Evolutionary conservation across 2,113 vertebrate genomes (phyloP), one percentile per base, ranked within the genome.

Genomic region (Oreotrochilus melanogaster): DNA sequence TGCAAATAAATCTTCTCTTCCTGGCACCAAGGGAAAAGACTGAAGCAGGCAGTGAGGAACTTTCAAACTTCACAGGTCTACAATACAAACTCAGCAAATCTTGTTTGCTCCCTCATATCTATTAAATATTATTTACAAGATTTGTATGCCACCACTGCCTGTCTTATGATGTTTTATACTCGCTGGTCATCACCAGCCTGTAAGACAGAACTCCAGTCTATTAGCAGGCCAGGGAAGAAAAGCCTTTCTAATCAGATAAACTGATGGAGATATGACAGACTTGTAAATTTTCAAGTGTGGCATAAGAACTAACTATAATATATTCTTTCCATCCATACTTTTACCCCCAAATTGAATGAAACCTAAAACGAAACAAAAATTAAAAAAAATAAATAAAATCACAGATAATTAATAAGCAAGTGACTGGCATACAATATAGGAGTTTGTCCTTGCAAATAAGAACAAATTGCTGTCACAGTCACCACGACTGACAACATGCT

Each of bases 51-150:
- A 85, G 24, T 6, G 14, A 69, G 58, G 17, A 93, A 27, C 73
- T 54, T 87, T 65, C 57, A 53, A 39, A 35, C 39, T 79, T 56
- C 58, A 65, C 61, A 39, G 3, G 22, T n/a, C 65, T 71, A 25
- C 73, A 71, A 84, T 72, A 83, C 35, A 88, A 84, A 92, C 84
- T 78, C 71, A 74, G 65, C 28, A 89, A 75, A 83, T 74, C 75
- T 81, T 66, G n/a, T 56, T 57, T 76, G 57, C 70, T 86, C 53
- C 53, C 43, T 76, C 54, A 75, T 80, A 93, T 80, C 74, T 85
- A 84, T 78, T 25, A 67, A 51, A 33, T 10, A 35, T 61, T 80
- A 67, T 67, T 92, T 74, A 45, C 33, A 74, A 95, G 70, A 54
- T 80, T 24, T 87, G 61, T 73, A 69, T 50, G 74, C 60, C 70